Evolutionary conservation across 2,888 invertebrate genomes (phyloP), one percentile per base, ranked within the genome.

Genomic region (Teleiodes luculella): DNA sequence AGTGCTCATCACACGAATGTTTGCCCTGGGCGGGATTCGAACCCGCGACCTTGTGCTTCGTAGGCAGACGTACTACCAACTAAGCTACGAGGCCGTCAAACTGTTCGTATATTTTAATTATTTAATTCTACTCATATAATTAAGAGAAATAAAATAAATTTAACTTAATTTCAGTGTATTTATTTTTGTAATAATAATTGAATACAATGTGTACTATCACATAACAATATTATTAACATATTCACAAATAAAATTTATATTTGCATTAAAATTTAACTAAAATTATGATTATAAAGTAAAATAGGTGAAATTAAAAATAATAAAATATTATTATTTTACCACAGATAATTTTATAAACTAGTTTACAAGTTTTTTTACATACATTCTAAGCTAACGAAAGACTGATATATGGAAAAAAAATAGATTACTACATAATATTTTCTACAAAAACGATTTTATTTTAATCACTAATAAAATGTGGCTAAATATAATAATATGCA

Each of bases 181-280:
- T 59, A 56, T 51, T 55, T 58, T 45, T 20, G 41, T 39, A 57
- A 58, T 56, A 55, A 50, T 45, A 56, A 54, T 55, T 50, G 47
- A 58, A 58, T 57, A 57, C 56, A 56, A 41, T 46, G 13, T n/a
- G 5, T 18, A 20, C 14, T 36, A 16, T 49, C 24, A 24, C 24
- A 24, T 24, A 24, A 41, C n/a, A 18, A 52, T 30, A 4, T 33
- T 59, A 60, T 60, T 59, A 61, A 61, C 60, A 60, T 63, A 63
- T 63, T 60, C 63, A 63, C 63, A 63, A 54, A 59, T 50, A 55
- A 57, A 56, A 50, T 56, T 56, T 49, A 56, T 53, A 56, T 8
- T 18, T 20, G 3, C 18, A 31, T 31, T 11, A 30, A 7, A 16
- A 31, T 33, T 20, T 18, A 13, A 20, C 20, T 10, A 2, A 41